Evolutionary conservation across 2,888 invertebrate genomes (phyloP).

Genomic region (Caenorhabditis sp.): DNA sequence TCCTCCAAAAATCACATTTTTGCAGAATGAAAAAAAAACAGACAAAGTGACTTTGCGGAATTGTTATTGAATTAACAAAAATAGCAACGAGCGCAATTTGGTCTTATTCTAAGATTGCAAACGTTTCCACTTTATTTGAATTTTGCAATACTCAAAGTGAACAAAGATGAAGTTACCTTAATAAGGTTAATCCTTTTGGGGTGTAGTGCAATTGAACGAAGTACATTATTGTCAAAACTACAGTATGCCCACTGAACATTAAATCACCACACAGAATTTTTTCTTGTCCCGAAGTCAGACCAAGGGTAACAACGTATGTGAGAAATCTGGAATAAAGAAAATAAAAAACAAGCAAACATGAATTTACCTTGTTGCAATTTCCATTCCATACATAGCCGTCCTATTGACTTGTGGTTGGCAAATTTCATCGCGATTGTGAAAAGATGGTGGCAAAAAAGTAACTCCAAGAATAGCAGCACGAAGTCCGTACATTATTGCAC

Average conservation of each 20-base stretch:
- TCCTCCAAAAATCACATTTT: too few relatives aligned
- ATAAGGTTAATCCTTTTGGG: conserved; percentile 74
- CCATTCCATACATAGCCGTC: conserved; percentile 80
- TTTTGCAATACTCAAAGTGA: too few relatives aligned
- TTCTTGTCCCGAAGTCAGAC: conserved; percentile 81
- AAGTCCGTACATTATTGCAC: conserved; percentile 78
- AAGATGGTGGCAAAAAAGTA: conserved; percentile 82
- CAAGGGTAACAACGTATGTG: conserved; percentile 82
- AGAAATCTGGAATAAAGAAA: conserved; percentile 72
- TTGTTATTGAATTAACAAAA: too few relatives aligned
- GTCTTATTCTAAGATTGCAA: too few relatives aligned
- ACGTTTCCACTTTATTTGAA: too few relatives aligned
- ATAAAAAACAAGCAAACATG: neutral
- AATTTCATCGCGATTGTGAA: conserved; percentile 80
- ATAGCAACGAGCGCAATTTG: too few relatives aligned
- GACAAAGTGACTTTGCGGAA: too few relatives aligned
- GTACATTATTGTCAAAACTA: conserved; percentile 82
- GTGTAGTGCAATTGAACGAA: conserved; percentile 81
- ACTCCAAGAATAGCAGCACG: conserved; percentile 71
- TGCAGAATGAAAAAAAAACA: too few relatives aligned
- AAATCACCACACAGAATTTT: conserved; percentile 83
- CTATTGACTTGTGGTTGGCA: conserved; percentile 81
- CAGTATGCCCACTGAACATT: conserved; percentile 82
- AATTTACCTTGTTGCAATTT: conserved; percentile 75
- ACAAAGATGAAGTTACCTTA: conserved; percentile 66